A percentile compares a stretch with the other conserved stretches of the same genome.
Evolutionary conservation across 2,888 invertebrate species (phyloP).

Genomic region (Hirtodrosophila cameraria): DNA sequence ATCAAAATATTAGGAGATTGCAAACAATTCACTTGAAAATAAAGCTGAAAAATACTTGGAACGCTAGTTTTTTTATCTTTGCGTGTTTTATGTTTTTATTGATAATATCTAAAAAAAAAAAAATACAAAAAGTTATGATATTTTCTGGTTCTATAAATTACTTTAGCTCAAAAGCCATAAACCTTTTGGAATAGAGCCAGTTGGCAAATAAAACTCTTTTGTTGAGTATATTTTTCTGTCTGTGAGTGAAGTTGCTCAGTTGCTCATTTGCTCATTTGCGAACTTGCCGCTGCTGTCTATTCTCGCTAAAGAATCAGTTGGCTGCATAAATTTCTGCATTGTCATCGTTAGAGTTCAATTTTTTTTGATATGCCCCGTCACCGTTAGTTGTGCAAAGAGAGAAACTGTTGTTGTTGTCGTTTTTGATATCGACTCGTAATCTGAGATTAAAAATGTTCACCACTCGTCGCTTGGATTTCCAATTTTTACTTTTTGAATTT

Average conservation of each 20-base stretch:
- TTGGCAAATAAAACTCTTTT: constrained; percentile 13
- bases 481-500: constrained; percentile 23
- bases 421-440: constrained; percentile 46
- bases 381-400: constrained; percentile 60
- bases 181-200: background rate
- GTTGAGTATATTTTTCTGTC: background rate
- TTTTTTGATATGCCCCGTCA: constrained; percentile 58
- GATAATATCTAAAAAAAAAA: constrained; percentile 20
- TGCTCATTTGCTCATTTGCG: constrained; percentile 7
- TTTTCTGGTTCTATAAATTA: constrained; percentile 47
- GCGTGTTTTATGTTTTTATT: constrained; percentile 6
- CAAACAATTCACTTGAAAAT: background rate
- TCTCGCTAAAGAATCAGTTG: constrained; percentile 39
- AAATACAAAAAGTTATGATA: too few relatives aligned
- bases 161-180: constrained; percentile 33
- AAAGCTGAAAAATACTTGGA: too few relatives aligned
- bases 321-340: constrained; percentile 44
- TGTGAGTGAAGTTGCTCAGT: too few relatives aligned
- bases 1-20: constrained; percentile 1
- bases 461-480: constrained; percentile 30
- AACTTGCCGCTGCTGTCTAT: constrained; percentile 27
- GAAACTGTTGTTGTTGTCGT: constrained; percentile 23
- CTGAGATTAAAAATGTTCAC: constrained; percentile 59
- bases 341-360: constrained; percentile 73
- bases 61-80: too few relatives aligned